Evolutionary conservation across 2,888 invertebrate genomes (phyloP).

Genomic region (Phragmatobia fuliginosa): DNA sequence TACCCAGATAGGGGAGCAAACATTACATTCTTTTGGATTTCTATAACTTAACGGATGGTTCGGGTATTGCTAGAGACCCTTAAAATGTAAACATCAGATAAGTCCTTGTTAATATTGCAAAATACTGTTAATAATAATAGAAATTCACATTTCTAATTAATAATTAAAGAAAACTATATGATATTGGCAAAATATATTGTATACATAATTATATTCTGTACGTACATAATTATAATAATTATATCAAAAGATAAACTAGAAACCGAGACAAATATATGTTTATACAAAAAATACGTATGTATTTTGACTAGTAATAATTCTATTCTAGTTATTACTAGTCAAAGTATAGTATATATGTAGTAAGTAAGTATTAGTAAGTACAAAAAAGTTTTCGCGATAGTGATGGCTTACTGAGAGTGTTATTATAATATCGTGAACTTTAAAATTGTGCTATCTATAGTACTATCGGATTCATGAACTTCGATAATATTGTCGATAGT

Average conservation of each 20-base stretch:
- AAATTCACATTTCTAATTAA: background rate
- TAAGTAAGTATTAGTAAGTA: background rate
- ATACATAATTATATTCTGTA: background rate
- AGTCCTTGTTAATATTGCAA: background rate
- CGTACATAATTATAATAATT: background rate
- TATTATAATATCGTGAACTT: background rate
- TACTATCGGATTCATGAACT: background rate
- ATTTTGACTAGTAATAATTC: too few relatives aligned
- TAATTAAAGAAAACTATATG: background rate
- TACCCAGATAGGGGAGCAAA: conserved; percentile 80
- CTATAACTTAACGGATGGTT: conserved; percentile 46
- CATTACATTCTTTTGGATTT: conserved; percentile 77
- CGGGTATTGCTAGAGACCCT: background rate
- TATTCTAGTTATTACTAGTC: too few relatives aligned
- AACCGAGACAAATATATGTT: too few relatives aligned
- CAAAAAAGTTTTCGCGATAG: background rate
- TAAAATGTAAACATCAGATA: background rate
- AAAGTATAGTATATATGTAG: too few relatives aligned
- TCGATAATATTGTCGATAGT: conserved; percentile 2
- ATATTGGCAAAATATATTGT: background rate
- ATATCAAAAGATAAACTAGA: background rate
- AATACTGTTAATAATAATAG: too few relatives aligned
- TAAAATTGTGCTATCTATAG: background rate
- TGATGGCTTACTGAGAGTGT: background rate
- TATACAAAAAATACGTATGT: too few relatives aligned